Conservation (phyloP, 2,113 vertebrate genomes). For the Dinomys branickii region DNA sequence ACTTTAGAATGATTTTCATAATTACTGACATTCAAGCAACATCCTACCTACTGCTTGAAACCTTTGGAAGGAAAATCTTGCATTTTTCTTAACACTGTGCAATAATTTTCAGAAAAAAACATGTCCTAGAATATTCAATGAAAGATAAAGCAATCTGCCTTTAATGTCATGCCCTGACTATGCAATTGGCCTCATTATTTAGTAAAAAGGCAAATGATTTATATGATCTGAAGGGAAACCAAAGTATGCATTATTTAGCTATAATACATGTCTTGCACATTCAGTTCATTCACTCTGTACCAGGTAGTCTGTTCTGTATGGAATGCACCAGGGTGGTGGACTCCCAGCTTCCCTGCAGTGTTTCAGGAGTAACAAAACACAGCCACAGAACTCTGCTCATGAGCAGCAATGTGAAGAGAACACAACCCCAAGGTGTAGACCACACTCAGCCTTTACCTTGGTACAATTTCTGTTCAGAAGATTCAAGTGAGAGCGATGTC, state of each 20-base stretch:
- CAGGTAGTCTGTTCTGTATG: neutral
- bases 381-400: neutral
- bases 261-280: neutral
- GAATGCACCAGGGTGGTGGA: fast-evolving
- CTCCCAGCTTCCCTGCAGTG: neutral
- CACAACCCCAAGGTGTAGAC: neutral
- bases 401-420: neutral
- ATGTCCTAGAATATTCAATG: neutral
- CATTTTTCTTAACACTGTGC: neutral
- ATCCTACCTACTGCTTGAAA: neutral
- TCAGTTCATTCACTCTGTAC: neutral
- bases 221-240: too few relatives aligned
- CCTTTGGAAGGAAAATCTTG: neutral
- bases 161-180: neutral
- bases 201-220: too few relatives aligned
- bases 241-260: neutral
- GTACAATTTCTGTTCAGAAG: neutral
- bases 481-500: neutral
- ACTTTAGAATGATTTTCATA: neutral
- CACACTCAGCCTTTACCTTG: neutral
- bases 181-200: neutral
- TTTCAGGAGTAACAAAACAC: neutral
- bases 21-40: neutral
- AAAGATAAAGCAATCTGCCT: neutral
- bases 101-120: neutral